Evolutionary conservation across 2,888 invertebrate genomes (phyloP).

Genomic region (Eristalinus sepulchralis): DNA sequence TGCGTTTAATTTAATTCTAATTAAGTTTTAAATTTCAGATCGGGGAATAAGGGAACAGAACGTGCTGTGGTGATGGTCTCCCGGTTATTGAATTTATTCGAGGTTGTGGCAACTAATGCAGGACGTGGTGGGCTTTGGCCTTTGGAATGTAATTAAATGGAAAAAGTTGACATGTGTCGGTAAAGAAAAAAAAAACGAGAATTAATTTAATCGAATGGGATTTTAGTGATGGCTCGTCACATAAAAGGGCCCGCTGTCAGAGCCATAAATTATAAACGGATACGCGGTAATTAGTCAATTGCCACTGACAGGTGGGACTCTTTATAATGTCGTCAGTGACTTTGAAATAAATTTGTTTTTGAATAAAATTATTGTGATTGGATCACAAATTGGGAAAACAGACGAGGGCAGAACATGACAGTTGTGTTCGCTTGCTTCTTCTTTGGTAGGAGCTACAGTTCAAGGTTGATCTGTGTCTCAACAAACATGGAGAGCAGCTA

Average conservation of each 20-base stretch:
- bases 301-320: background rate
- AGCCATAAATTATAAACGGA: background rate
- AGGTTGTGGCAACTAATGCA: background rate
- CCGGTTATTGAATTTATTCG: background rate
- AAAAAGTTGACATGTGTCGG: background rate
- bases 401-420: too few relatives aligned
- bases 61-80: background rate
- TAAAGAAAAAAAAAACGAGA: background rate
- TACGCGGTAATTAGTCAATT: background rate
- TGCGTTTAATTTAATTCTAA: background rate
- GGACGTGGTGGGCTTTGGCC: background rate
- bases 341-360: too few relatives aligned
- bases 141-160: background rate
- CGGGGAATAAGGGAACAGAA: background rate
- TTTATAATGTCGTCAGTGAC: background rate
- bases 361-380: too few relatives aligned
- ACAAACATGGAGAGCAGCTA: too few relatives aligned
- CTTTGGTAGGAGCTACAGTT: too few relatives aligned
- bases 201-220: background rate
- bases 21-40: background rate
- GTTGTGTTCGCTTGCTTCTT: too few relatives aligned
- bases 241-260: background rate
- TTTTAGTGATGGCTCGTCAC: background rate
- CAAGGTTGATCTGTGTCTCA: too few relatives aligned
- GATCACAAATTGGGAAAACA: too few relatives aligned